These are phyloP conservation scores for Dipus sagitta DNA, from an alignment of 2,797 vertebrate genomes.

Conservation along the genomic window DNA sequence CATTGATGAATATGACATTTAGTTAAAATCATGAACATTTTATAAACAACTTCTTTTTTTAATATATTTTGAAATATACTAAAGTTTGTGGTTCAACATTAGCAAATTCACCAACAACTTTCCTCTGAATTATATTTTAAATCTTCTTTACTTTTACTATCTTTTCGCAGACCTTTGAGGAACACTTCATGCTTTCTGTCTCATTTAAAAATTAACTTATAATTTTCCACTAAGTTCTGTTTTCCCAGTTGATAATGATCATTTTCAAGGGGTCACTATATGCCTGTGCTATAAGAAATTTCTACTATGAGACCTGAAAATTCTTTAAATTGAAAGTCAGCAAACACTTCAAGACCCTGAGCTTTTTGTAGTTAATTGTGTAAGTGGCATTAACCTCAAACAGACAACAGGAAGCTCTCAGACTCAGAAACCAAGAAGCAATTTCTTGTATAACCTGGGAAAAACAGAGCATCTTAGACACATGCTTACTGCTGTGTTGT, in stretches of 20 bases:
- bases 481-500: not conserved
- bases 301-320: not conserved
- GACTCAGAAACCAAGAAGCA: not conserved
- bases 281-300: not conserved
- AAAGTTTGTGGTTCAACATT: not conserved
- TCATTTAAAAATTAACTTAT: not conserved
- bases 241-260: no score
- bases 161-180: not conserved
- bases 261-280: not conserved
- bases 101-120: not conserved
- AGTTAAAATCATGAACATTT: not conserved
- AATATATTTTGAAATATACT: not conserved
- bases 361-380: not conserved
- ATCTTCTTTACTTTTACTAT: not conserved
- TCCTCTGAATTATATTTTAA: not conserved
- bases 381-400: not conserved
- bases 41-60: no score
- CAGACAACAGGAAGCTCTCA: not conserved
- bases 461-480: not conserved
- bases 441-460: not conserved
- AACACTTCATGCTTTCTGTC: not conserved
- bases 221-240: not conserved
- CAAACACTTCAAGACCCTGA: not conserved
- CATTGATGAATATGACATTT: not conserved
- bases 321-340: not conserved